phyloP scores from a whole-genome alignment of 2,113 vertebrate species.

The Panthera uncia region DNA sequence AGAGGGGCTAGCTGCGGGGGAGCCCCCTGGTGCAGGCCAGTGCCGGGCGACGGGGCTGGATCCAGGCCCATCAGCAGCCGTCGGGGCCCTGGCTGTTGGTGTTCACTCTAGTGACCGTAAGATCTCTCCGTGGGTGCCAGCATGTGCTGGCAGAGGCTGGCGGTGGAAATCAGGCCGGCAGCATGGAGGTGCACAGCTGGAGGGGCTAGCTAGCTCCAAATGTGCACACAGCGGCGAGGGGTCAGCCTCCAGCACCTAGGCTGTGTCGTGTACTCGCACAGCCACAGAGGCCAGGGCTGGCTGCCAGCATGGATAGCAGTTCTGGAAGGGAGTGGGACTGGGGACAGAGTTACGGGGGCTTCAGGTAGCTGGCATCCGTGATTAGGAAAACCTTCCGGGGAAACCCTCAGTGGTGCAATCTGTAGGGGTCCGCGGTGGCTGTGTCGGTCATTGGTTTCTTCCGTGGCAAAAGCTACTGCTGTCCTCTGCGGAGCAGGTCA shows the following conservation, averaged over 20 bases:
- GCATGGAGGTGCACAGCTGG: background rate
- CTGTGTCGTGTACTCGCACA: background rate
- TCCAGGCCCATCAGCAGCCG: background rate
- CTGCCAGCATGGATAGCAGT: background rate
- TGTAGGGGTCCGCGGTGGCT: background rate
- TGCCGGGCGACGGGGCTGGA: background rate
- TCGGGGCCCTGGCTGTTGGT: background rate
- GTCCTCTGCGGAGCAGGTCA: background rate
- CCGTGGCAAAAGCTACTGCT: background rate
- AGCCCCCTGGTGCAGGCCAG: background rate
- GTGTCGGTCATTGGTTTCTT: background rate
- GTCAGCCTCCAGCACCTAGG: background rate
- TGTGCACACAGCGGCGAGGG: background rate
- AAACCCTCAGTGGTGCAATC: background rate
- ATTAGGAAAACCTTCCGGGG: background rate
- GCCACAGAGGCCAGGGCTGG: background rate
- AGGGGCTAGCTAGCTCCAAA: background rate
- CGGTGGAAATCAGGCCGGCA: background rate
- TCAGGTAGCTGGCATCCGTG: background rate
- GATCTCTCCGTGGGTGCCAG: background rate
- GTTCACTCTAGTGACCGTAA: background rate
- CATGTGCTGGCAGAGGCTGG: background rate
- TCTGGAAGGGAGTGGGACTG: background rate
- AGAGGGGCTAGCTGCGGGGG: background rate
- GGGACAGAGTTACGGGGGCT: background rate